Evolutionary conservation across 2,888 invertebrate genomes (phyloP).

Genomic region (Caenorhabditis macrosperma): DNA sequence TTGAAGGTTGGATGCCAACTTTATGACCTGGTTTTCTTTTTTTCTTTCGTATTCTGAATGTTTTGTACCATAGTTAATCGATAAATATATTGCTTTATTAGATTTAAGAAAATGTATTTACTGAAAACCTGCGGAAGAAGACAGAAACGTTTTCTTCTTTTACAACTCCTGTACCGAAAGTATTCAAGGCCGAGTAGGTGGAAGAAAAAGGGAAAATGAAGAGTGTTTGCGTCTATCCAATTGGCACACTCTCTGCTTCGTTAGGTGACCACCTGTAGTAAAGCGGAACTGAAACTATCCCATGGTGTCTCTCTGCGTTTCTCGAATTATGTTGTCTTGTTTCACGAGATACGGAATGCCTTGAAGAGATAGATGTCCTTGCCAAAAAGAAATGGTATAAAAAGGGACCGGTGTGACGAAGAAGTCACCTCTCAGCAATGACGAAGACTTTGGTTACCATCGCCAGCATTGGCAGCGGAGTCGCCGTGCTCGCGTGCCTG

Average conservation of each 20-base stretch:
- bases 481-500: conserved; percentile 61
- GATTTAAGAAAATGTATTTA: not conserved
- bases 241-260: not conserved
- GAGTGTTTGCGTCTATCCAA: conserved; percentile 9
- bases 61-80: not conserved
- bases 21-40: conserved; percentile 82
- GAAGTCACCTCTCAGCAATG: conserved; percentile 26
- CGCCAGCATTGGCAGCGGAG: conserved; percentile 59
- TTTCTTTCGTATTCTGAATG: conserved; percentile 13
- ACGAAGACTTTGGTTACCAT: conserved; percentile 61
- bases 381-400: conserved; percentile 6
- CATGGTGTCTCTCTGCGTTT: conserved; percentile 26
- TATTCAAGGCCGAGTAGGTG: conserved; percentile 39
- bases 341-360: not conserved
- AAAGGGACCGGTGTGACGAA: not conserved
- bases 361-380: not conserved
- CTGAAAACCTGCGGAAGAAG: conserved; percentile 27
- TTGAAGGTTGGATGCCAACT: conserved; percentile 95
- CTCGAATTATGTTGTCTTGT: not conserved
- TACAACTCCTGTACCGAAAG: conserved; percentile 32
- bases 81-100: not conserved
- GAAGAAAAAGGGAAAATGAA: conserved; percentile 7
- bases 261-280: conserved; percentile 52
- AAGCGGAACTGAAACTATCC: conserved; percentile 50
- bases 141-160: conserved; percentile 33